Base-by-base conservation (phyloP, 2,888 invertebrate species). In the Penaeus monodon region DNA sequence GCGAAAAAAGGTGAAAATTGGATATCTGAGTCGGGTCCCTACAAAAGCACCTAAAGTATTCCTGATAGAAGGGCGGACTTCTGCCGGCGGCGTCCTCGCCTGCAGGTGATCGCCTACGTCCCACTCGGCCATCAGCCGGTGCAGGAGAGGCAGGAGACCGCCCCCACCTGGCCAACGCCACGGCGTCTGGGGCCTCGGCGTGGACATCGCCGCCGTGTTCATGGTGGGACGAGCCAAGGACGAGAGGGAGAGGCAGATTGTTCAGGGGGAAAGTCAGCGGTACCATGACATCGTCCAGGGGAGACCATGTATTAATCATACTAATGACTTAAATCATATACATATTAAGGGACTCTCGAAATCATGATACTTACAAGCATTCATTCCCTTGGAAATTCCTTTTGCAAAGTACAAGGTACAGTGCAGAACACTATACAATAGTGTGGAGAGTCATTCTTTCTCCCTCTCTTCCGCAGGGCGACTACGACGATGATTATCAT, bases 401-500 rank as follows among this genome's bases (percentile, higher is more conserved):
- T 74, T 27, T 74, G 74, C 33, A 24, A 8, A 29, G n/a, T 27
- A 2, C 24, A 76, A 24, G 38, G 24, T 17, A 24, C 24, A 17
- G 17, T 38, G 29, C n/a, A 12, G 33, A 44, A n/a, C 44, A 24
- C 20, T 8, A 3, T 44, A 49, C 57, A 24, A 24, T 27, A 27
- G 24, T 27, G 29, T 27, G 49, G 24, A 10, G 8, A 10, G 57
- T 10, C 20, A 44, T 57, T n/a, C 38, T 17, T 14, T 79, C 8
- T 14, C 20, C 29, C 29, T n/a, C 17, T 27, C 8, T n/a, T 33
- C 29, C n/a, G 24, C 90, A 90, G 86, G 91, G 90, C 14, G 85
- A 89, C 66, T 91, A 91, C 84, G 33, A 85, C 14, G 91, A 91
- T 38, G 83, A 90, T 0, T 91, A 91, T 65, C 84, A 85, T 22